These are phyloP conservation scores for Novumbra hubbsi DNA, from an alignment of 2,797 vertebrate genomes.

Conservation along the genomic window DNA sequence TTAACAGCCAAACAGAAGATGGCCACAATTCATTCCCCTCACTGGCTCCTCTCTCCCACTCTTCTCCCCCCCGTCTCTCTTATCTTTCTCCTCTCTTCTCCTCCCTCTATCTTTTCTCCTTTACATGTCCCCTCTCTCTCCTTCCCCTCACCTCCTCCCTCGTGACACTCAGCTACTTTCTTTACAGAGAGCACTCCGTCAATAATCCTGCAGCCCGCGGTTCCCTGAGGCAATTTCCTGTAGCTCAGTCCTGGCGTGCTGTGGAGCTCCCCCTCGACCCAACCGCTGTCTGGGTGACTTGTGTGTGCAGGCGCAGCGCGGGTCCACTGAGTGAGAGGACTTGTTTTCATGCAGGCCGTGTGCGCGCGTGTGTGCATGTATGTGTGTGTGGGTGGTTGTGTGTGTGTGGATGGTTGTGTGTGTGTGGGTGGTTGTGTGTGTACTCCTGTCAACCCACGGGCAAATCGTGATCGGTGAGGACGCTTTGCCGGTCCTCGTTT, in stretches of 20 bases:
- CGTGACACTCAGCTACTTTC: background rate
- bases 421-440: too few relatives aligned
- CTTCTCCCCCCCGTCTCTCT: background rate
- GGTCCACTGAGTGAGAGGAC: too few relatives aligned
- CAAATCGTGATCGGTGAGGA: too few relatives aligned
- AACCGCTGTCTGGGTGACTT: constrained; percentile 7
- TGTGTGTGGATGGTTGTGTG: too few relatives aligned
- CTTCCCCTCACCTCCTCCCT: background rate
- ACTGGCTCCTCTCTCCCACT: background rate
- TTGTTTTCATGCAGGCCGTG: background rate
- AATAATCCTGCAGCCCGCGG: constrained; percentile 36
- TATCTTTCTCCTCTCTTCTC: background rate
- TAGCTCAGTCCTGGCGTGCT: constrained; percentile 25
- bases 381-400: too few relatives aligned
- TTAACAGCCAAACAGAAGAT: constrained; percentile 47
- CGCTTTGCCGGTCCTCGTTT: too few relatives aligned
- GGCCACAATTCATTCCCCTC: constrained; percentile 30
- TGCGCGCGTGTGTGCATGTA: constrained; percentile 6
- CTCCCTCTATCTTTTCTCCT: too few relatives aligned
- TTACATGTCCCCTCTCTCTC: background rate
- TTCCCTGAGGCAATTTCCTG: constrained; percentile 35
- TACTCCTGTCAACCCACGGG: too few relatives aligned
- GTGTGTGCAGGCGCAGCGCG: background rate
- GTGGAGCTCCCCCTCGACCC: constrained; percentile 23
- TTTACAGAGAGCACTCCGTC: constrained; percentile 31